phyloP scores from a whole-genome alignment of 2,113 vertebrate species.

The Archilochus colubris region DNA sequence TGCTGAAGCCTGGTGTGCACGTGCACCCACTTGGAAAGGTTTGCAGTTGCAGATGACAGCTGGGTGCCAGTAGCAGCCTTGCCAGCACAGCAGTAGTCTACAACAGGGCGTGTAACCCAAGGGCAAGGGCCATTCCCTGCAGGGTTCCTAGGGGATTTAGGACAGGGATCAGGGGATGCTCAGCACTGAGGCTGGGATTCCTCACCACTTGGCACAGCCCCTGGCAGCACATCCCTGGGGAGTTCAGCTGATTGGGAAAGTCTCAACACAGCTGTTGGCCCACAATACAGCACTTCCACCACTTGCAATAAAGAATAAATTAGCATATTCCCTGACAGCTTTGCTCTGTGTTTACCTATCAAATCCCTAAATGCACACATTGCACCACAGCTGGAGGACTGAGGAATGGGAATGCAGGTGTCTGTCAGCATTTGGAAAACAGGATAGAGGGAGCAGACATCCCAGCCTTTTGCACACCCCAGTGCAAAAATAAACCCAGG shows the following conservation, averaged over 20 bases:
- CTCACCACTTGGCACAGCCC: background rate
- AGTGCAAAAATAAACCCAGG: background rate
- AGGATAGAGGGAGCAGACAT: background rate
- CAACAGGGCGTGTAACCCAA: background rate
- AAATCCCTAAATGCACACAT: background rate
- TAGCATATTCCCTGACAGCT: background rate
- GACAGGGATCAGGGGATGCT: background rate
- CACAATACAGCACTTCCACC: background rate
- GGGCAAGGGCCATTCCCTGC: background rate
- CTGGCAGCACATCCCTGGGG: background rate
- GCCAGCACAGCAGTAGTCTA: background rate
- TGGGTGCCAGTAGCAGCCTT: background rate
- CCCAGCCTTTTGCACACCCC: background rate
- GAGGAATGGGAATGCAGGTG: background rate
- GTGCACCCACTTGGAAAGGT: background rate
- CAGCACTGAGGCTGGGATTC: background rate
- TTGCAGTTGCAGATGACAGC: background rate
- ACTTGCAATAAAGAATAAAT: background rate
- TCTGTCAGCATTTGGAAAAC: background rate
- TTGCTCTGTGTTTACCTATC: background rate
- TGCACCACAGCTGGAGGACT: background rate
- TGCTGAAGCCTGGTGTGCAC: background rate
- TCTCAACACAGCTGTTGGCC: constrained; percentile 6
- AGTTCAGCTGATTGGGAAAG: background rate
- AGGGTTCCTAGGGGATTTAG: background rate